Conservation (phyloP, 2,888 invertebrate genomes). For the Monopis laevigella region DNA sequence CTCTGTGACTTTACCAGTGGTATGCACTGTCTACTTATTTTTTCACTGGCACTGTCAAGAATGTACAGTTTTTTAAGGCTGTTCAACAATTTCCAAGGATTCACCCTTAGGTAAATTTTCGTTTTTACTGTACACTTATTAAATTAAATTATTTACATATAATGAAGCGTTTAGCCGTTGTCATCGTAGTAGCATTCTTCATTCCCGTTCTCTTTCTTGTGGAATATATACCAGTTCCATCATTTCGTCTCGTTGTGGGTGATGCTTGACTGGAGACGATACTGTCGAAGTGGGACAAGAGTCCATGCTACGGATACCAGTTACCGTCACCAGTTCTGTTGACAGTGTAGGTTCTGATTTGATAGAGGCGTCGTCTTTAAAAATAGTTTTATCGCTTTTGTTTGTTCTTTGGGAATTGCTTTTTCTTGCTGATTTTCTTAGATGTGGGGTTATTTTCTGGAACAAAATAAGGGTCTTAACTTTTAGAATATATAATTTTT, state of each 20-base stretch:
- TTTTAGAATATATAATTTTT: too few relatives aligned
- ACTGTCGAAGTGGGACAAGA: constrained; percentile 37
- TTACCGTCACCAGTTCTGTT: constrained; percentile 46
- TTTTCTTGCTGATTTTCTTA: constrained; percentile 30
- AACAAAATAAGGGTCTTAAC: too few relatives aligned
- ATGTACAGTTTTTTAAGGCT: too few relatives aligned
- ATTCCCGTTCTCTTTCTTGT: not conserved
- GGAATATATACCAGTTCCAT: constrained; percentile 39
- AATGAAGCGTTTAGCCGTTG: too few relatives aligned
- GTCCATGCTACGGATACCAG: constrained; percentile 27
- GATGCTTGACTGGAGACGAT: constrained; percentile 31
- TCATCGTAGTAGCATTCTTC: too few relatives aligned
- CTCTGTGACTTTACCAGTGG: not conserved
- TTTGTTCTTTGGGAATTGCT: not conserved
- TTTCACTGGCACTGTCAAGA: not conserved
- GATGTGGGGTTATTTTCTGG: constrained; percentile 45
- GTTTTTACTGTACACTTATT: too few relatives aligned
- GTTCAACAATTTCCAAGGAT: too few relatives aligned
- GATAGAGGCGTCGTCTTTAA: constrained; percentile 34
- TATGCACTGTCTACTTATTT: not conserved
- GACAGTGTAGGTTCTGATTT: constrained; percentile 46
- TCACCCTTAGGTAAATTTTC: too few relatives aligned
- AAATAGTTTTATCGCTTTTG: constrained; percentile 1
- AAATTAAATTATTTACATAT: too few relatives aligned
- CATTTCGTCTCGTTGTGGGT: constrained; percentile 22